phyloP scores from a whole-genome alignment of 2,888 invertebrate species.

The Chironomus riparius region DNA sequence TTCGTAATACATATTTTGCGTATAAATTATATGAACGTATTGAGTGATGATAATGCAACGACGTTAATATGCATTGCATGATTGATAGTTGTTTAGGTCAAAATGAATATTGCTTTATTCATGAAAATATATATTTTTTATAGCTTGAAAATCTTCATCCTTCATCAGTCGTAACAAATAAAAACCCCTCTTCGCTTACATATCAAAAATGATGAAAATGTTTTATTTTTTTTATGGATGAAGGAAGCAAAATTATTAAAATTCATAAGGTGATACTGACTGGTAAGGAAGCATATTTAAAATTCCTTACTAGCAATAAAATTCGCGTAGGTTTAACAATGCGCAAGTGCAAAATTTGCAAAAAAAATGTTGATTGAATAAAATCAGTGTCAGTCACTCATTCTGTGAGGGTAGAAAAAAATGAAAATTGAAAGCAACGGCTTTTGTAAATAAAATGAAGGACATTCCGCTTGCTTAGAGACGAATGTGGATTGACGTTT shows the following conservation, averaged over 20 bases:
- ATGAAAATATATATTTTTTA: not conserved
- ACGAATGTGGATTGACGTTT: not conserved
- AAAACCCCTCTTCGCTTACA: not conserved
- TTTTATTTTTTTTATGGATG: not conserved
- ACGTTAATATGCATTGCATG: slow-evolving; percentile 26
- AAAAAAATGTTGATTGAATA: not conserved
- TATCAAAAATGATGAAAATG: not conserved
- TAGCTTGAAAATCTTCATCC: slow-evolving; percentile 1
- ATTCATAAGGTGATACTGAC: not conserved
- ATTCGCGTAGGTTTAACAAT: not conserved
- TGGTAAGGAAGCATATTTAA: not conserved
- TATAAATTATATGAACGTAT: not conserved
- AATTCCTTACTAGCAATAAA: not conserved
- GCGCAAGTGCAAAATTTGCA: not conserved
- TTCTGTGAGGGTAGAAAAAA: not conserved
- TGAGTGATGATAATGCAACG: slow-evolving; percentile 11
- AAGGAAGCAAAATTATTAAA: not conserved
- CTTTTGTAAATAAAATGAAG: slow-evolving; percentile 19
- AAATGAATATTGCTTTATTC: not conserved
- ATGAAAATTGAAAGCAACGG: slow-evolving; percentile 11
- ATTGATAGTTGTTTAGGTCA: slow-evolving; percentile 26
- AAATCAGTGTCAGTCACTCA: slow-evolving; percentile 24
- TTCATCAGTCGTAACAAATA: not conserved
- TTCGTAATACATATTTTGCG: not conserved
- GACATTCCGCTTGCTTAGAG: not conserved